phyloP scores from a whole-genome alignment of 2,113 vertebrate species.

The Malurus melanocephalus region DNA sequence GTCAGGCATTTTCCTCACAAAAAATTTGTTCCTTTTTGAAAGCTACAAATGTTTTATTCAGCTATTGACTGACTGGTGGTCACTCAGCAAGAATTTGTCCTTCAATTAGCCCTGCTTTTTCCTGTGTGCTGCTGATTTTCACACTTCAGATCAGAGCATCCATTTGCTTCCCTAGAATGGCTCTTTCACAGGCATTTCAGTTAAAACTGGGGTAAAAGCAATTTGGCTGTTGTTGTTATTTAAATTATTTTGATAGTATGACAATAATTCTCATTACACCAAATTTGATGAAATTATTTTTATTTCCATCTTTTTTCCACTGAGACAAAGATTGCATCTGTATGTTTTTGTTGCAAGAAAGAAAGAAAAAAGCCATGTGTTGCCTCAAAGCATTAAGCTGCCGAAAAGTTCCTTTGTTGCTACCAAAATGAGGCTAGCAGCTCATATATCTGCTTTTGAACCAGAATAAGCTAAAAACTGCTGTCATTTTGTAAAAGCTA shows the following conservation, averaged over 20 bases:
- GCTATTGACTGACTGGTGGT: conserved; percentile 1
- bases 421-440: conserved; percentile 38
- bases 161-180: background rate
- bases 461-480: conserved; percentile 43
- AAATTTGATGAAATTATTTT: conserved; percentile 53
- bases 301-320: conserved; percentile 30
- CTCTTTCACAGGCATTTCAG: background rate
- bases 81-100: conserved; percentile 7
- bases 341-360: conserved; percentile 47
- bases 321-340: conserved; percentile 60
- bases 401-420: conserved; percentile 49
- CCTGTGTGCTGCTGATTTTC: background rate
- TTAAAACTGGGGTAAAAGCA: conserved; percentile 10
- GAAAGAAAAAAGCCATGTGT: conserved; percentile 51
- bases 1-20: background rate
- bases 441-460: conserved; percentile 48
- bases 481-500: conserved; percentile 40
- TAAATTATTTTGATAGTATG: conserved; percentile 49
- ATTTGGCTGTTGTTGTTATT: conserved; percentile 41
- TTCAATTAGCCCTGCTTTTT: background rate
- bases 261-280: conserved; percentile 45
- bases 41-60: conserved; percentile 1
- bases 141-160: background rate
- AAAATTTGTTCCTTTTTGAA: background rate
- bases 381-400: conserved; percentile 55